Base-by-base conservation (phyloP, 2,113 vertebrate species). In the Mormyrus iriodes region DNA sequence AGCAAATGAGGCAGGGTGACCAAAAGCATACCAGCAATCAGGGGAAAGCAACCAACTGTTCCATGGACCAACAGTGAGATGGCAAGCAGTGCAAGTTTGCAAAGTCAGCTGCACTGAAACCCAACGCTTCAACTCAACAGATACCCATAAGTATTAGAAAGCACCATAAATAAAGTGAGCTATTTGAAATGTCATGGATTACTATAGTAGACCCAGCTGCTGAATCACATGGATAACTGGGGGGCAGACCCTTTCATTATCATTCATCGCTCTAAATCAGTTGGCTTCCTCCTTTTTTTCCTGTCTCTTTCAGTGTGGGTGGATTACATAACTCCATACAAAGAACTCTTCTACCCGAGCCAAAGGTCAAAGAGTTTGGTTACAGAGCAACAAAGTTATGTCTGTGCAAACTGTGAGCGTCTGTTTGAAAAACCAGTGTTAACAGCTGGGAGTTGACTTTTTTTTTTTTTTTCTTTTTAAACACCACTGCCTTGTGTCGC, bases 291-390 rank as follows among this genome's bases (percentile, higher is more conserved):
- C 46, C 35, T 58, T 69, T 39, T 6, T 24, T 82, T 39, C 84
- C 61, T 31, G 61, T 65, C 39, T 35, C 10, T 69, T 86, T 51
- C 39, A 19, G n/a, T 42, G 27, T 52, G 76, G 51, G 8, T 53
- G 8, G 17, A 55, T 90, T 90, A 61, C 88, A 44, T 90, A 88
- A 90, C 21, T n/a, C 46, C 46, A 85, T 53, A 58, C 88, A 88
- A 90, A 90, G 82, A 39, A 21, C 48, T 85, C 52, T 90, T 89
- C 84, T 89, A 4, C 27, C 42, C 12, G 35, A 88, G 86, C 39
- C n/a, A 49, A 89, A 87, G 35, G 49, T 39, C 89, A 79, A 6
- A 51, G 79, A 55, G 52, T 84, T 84, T 84, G 39, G 44, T n/a
- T 46, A 55, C 17, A 53, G 69, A 42, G 52, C 17, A 48, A 88